Conservation (phyloP, 1,140 invertebrate genomes). For the Lanistes nyassanus region DNA sequence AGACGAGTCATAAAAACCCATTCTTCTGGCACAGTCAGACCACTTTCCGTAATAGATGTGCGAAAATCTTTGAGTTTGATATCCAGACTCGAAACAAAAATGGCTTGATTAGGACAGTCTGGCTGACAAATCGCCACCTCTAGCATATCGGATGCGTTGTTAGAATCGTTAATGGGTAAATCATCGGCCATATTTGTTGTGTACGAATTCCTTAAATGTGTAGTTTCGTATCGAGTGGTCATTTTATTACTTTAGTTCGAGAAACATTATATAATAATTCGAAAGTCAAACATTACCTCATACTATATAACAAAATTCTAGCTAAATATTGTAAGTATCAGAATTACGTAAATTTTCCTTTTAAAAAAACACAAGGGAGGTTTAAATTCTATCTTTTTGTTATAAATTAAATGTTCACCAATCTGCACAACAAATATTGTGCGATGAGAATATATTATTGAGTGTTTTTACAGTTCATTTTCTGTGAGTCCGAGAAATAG, state of each 20-base stretch:
- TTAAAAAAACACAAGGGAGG: not conserved
- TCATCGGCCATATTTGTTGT: slow-evolving; percentile 25
- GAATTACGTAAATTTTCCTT: not conserved
- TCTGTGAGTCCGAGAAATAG: too few relatives aligned
- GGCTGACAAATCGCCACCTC: slow-evolving; percentile 17
- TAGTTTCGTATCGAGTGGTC: not conserved
- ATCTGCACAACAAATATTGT: too few relatives aligned
- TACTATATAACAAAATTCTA: too few relatives aligned
- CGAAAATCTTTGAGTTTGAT: slow-evolving; percentile 12
- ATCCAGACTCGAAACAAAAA: slow-evolving; percentile 3
- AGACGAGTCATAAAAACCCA: slow-evolving; percentile 22
- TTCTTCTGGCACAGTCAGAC: slow-evolving; percentile 10
- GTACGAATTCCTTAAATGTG: not conserved
- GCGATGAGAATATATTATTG: too few relatives aligned
- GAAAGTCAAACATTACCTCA: too few relatives aligned
- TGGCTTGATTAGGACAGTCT: slow-evolving; percentile 12
- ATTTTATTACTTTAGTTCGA: not conserved
- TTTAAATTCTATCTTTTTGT: not conserved
- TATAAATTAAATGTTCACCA: not conserved
- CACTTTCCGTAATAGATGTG: not conserved
- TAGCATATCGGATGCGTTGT: not conserved
- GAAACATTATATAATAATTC: too few relatives aligned
- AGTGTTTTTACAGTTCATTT: too few relatives aligned
- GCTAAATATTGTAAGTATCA: too few relatives aligned
- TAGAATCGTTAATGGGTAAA: not conserved